Percentiles rank a stretch among this genome's conserved stretches.
These are phyloP conservation scores for Drosophila ambigua DNA, from an alignment of 1,140 invertebrate genomes.

Conservation along the genomic window DNA sequence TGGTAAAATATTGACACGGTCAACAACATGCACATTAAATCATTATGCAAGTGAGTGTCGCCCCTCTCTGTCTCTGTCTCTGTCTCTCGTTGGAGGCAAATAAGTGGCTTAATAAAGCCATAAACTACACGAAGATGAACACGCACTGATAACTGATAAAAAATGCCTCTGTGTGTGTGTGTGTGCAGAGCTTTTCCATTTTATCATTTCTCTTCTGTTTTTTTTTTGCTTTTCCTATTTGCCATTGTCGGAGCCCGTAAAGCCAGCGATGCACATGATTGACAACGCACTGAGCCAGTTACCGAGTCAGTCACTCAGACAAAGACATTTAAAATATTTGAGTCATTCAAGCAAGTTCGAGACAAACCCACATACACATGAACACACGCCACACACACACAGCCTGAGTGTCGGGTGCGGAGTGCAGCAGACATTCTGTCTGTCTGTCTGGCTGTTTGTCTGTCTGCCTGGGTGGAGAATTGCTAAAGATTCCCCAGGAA, in stretches of 20 bases:
- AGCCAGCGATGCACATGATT: slow-evolving; percentile 73
- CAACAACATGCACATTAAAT: slow-evolving; percentile 38
- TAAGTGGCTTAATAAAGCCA: slow-evolving; percentile 59
- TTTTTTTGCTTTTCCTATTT: slow-evolving; percentile 43
- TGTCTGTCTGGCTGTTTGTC: slow-evolving; percentile 29
- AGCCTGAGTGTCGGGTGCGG: neutral
- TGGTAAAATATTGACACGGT: slow-evolving; percentile 27
- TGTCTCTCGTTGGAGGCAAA: neutral
- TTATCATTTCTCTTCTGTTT: slow-evolving; percentile 23
- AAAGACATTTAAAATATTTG: slow-evolving; percentile 67
- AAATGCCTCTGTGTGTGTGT: slow-evolving; percentile 5
- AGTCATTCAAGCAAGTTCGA: slow-evolving; percentile 69
- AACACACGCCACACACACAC: neutral
- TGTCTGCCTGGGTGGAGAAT: slow-evolving; percentile 22
- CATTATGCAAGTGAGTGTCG: slow-evolving; percentile 1
- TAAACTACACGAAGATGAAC: slow-evolving; percentile 56
- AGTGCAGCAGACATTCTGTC: slow-evolving; percentile 39
- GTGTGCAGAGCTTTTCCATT: slow-evolving; percentile 34
- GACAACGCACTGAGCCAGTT: slow-evolving; percentile 57
- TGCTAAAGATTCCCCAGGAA: slow-evolving; percentile 39
- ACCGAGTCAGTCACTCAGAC: slow-evolving; percentile 52
- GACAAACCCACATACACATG: slow-evolving; percentile 27
- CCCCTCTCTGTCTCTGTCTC: neutral
- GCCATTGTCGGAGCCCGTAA: slow-evolving; percentile 39
- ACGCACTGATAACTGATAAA: slow-evolving; percentile 37